Evolutionary conservation across 2,797 vertebrate genomes (phyloP), one percentile per base, ranked within the genome.

Genomic region (Ptychadena robeensis): DNA sequence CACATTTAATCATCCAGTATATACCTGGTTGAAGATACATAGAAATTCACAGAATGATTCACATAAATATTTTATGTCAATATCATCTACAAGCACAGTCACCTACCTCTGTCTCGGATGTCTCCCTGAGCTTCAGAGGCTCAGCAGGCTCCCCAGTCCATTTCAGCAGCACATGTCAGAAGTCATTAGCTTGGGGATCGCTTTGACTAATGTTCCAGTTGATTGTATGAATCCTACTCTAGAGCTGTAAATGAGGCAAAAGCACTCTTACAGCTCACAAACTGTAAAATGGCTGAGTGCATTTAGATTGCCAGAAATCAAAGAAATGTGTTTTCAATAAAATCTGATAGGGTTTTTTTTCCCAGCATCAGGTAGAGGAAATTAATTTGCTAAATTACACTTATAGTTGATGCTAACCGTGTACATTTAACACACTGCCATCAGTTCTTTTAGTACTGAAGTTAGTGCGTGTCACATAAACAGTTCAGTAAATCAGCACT

Each of bases 201-300:
- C 87, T 92, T 91, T 96, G 96, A 97, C 95, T 97, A 96, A 97
- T 96, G 95, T 94, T 94, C 91, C 93, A 91, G 93, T 89, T 95
- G 94, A 96, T 95, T 94, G 93, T 94, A 91, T 94, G 94, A 95
- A 92, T 92, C 93, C 88, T 93, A 92, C 93, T 95, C 91, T 90
- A 94, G 94, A 90, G 92, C 88, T 89, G 90, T 91, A 90, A 92
- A 93, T 92, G 92, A 93, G 88, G 91, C 91, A 93, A 91, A 93
- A 95, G 94, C 92, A 93, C 94, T 95, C 93, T 94, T 88, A 88
- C 92, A 93, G 93, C 91, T 94, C 91, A 89, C 87, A 93, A 88
- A 91, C 90, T 92, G 90, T 90, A 91, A 94, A 93, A 93, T 90
- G 91, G 87, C 90, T 92, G 88, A 94, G 85, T 87, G 32, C 83